A percentile compares a stretch with the other conserved stretches of the same genome.
These are phyloP conservation scores for Cynocephalus volans DNA, from an alignment of 2,113 vertebrate genomes.

Conservation along the genomic window DNA sequence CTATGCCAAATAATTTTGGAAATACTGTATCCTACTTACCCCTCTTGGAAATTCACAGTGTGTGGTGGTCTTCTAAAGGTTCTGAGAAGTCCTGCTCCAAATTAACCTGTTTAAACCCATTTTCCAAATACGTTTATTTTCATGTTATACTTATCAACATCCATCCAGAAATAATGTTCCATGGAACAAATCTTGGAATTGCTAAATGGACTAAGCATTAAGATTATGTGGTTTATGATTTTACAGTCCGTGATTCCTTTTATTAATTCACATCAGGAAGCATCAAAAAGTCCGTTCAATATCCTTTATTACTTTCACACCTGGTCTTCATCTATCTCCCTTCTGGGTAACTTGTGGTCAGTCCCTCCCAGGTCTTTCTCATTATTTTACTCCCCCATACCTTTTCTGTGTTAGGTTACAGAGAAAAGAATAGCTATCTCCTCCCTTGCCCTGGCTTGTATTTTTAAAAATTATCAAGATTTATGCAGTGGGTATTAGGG, in stretches of 20 bases:
- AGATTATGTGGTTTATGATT: not conserved
- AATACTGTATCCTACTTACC: not conserved
- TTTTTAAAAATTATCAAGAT: slow-evolving; percentile 42
- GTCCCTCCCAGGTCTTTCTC: not conserved
- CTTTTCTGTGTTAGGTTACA: not conserved
- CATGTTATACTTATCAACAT: slow-evolving; percentile 4
- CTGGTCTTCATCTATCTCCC: not conserved
- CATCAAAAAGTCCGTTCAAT: not conserved
- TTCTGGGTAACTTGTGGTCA: not conserved
- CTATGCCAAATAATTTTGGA: not conserved
- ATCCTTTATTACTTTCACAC: not conserved
- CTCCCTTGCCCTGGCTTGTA: not conserved
- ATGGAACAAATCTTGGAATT: not conserved
- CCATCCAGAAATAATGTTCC: slow-evolving; percentile 29
- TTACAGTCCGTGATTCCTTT: not conserved
- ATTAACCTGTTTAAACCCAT: not conserved
- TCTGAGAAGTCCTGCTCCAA: not conserved
- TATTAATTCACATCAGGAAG: not conserved
- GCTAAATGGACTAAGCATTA: not conserved
- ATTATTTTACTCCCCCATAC: not conserved
- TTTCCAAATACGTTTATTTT: slow-evolving; percentile 6
- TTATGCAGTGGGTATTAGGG: not conserved
- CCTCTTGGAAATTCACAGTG: not conserved
- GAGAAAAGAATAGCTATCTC: not conserved
- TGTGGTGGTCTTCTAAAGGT: not conserved